Evolutionary conservation across 2,888 invertebrate genomes (phyloP), one percentile per base, ranked within the genome.

Genomic region (Mechanitis messenoides): DNA sequence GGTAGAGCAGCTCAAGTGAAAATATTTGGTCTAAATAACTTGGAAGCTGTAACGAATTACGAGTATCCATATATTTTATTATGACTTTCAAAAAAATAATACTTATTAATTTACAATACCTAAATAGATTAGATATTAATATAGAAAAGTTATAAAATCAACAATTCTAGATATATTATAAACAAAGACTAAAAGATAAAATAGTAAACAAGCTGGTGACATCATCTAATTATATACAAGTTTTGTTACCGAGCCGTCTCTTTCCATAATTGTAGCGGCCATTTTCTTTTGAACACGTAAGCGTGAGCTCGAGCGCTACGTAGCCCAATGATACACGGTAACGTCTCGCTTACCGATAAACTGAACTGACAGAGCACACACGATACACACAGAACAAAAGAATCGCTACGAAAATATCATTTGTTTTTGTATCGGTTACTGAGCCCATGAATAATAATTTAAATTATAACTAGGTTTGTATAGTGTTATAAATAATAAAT

Each of bases 261-360:
- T 61, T 66, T 69, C 64, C 63, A 65, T 66, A 53, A 64, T 65
- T 68, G 68, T 68, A 66, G 71, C 69, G 78, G 80, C 81, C 80
- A 80, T 81, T 79, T 80, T 80, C 74, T 79, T 77, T 76, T 74
- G 73, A 72, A 78, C 73, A 77, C 79, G 78, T 78, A 77, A 74
- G 74, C 72, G 70, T 68, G 71, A 73, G 74, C 71, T 71, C 64
- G 72, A 64, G 69, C 69, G 69, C 68, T 77, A 77, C 78, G 79
- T 78, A 74, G 76, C 62, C 69, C 71, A 73, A 72, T 74, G 74
- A 76, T 75, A 78, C 20, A 20, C 20, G 20, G 20, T 20, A 20
- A 20, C 74, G 75, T 75, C 76, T 74, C 74, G 68, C 69, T 69
- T 74, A 74, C 73, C 73, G 75, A 80, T 77, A 78, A 78, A 78